Percentiles rank a stretch among this genome's conserved stretches.
Evolutionary conservation across 2,113 vertebrate genomes (phyloP).

Genomic region (Hippocampus comes): DNA sequence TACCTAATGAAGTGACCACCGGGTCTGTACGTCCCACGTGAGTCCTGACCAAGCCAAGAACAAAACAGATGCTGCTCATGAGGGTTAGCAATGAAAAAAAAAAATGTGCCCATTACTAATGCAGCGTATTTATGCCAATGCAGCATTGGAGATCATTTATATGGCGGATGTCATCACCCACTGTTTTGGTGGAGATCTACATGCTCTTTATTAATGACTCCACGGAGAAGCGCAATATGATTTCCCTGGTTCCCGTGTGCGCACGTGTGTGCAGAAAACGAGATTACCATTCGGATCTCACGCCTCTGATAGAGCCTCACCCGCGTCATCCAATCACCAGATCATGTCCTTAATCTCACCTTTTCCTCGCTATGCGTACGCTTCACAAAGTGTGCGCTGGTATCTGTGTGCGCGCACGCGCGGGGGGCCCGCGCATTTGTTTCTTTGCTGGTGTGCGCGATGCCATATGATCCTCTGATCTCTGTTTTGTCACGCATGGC

Average conservation of each 20-base stretch:
- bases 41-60: background rate
- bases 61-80: background rate
- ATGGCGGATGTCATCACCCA: background rate
- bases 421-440: constrained; percentile 4
- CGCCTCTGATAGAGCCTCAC: constrained; percentile 31
- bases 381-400: constrained; percentile 8
- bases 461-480: constrained; percentile 56
- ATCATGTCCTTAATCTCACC: constrained; percentile 45
- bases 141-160: background rate
- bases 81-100: background rate
- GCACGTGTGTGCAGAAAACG: constrained; percentile 13
- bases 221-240: background rate
- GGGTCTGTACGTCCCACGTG: too few species aligned
- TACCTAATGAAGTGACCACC: background rate
- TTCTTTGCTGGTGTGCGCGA: constrained; percentile 15
- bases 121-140: background rate
- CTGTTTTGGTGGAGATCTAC: background rate
- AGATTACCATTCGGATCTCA: constrained; percentile 33
- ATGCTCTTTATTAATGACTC: background rate
- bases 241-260: background rate
- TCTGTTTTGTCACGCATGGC: constrained; percentile 61
- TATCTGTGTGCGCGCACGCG: background rate
- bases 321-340: constrained; percentile 33
- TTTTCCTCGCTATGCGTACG: constrained; percentile 25
- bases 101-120: background rate